phyloP scores from a whole-genome alignment of 2,888 invertebrate genomes.

The Troglohyphantes excavatus region DNA sequence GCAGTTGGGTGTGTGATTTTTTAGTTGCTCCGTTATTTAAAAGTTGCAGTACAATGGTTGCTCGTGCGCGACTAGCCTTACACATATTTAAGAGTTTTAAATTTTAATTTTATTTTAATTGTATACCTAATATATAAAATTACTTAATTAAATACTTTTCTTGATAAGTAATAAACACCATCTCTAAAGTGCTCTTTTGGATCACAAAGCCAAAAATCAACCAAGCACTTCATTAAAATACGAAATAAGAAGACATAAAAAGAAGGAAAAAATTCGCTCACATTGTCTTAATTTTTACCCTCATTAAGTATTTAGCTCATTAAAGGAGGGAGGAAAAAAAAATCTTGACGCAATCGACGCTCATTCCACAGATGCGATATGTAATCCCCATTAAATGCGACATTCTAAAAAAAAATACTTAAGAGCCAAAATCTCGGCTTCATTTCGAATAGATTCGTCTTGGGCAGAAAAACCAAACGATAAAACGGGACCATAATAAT shows the following conservation, averaged over 20 bases:
- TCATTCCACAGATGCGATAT: conserved; percentile 73
- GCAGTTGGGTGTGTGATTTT: too few species aligned
- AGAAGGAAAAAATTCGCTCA: conserved; percentile 31
- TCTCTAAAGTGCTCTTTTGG: not conserved
- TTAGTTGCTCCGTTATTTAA: too few species aligned
- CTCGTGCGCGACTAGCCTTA: too few species aligned
- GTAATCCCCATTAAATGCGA: conserved; percentile 77
- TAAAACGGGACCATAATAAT: not conserved
- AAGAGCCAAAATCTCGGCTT: conserved; percentile 17
- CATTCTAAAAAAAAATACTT: conserved; percentile 47
- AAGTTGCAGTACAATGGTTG: too few species aligned
- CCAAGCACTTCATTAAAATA: not conserved
- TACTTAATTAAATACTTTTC: too few species aligned
- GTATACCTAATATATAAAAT: too few species aligned
- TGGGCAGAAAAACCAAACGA: conserved; percentile 19
- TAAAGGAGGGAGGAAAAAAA: conserved; percentile 65
- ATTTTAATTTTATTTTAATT: too few species aligned
- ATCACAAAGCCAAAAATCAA: not conserved
- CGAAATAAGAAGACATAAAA: not conserved
- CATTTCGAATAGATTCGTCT: conserved; percentile 48
- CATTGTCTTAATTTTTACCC: conserved; percentile 72
- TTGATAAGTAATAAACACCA: too few species aligned
- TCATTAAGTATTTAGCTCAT: conserved; percentile 72
- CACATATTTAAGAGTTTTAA: too few species aligned
- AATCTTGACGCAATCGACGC: conserved; percentile 57